phyloP scores from a whole-genome alignment of 2,113 vertebrate species.

The Rhizomys pruinosus region DNA sequence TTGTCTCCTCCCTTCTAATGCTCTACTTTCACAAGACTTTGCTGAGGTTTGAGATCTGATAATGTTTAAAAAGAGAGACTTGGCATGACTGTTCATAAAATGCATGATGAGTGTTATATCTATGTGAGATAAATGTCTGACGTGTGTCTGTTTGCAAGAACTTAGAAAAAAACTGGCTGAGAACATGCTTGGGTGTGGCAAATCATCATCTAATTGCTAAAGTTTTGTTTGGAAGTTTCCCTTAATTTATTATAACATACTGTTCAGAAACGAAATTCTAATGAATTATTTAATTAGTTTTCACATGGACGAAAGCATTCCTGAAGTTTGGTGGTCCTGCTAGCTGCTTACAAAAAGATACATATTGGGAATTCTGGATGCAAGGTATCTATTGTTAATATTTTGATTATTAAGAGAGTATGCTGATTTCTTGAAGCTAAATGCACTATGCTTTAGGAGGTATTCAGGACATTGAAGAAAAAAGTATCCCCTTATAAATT shows the following conservation, averaged over 20 bases:
- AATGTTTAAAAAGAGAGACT: slow-evolving; percentile 48
- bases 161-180: slow-evolving; percentile 5
- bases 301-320: not conserved
- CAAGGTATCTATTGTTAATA: slow-evolving; percentile 14
- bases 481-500: slow-evolving; percentile 19
- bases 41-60: slow-evolving; percentile 55
- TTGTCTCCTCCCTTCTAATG: not conserved
- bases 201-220: slow-evolving; percentile 37
- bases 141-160: slow-evolving; percentile 41
- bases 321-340: not conserved
- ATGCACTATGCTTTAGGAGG: not conserved
- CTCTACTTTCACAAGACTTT: slow-evolving; percentile 48
- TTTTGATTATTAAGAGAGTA: slow-evolving; percentile 40
- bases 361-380: not conserved
- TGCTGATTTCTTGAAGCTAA: slow-evolving; percentile 2
- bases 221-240: slow-evolving; percentile 39
- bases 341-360: slow-evolving; percentile 13
- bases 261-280: slow-evolving; percentile 32
- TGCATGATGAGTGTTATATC: slow-evolving; percentile 19
- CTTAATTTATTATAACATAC: slow-evolving; percentile 22
- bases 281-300: slow-evolving; percentile 23
- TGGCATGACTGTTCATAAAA: slow-evolving; percentile 50
- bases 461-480: slow-evolving; percentile 29
- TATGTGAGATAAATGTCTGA: slow-evolving; percentile 46
- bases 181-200: slow-evolving; percentile 30